Evolutionary conservation across 2,797 vertebrate species (phyloP), one percentile per base, ranked within the genome.

Genomic region (Orestias chungarensis): DNA sequence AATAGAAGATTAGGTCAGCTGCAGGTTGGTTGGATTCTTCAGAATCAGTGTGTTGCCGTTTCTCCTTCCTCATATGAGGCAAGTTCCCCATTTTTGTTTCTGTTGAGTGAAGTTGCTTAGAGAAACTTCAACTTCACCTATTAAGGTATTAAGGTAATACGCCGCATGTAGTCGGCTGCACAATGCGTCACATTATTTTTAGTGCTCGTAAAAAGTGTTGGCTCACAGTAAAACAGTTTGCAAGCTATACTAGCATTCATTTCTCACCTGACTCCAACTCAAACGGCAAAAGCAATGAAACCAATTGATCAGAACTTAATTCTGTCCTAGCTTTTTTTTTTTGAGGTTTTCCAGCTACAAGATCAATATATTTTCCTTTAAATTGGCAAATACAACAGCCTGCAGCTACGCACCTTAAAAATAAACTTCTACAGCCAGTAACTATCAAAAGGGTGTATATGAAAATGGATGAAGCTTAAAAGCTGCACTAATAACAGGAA

Each of bases 1-100:
- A 54, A 71, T 59, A 44, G 1, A 78, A 43, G 38, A 49, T 47
- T 17, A 27, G 29, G 23, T 31, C 47, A 25, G 62, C 43, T 73
- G 38, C 44, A 65, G 49, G 66, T 52, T 38, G 55, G 25, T 44
- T 46, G n/a, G 43, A 46, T 46, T 66, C 43, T 54, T 12, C 54
- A 27, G 49, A 54, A 67, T 70, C 29, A 42, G 59, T 47, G 42
- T 29, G 44, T 43, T 40, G 67, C 47, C 50, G 33, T 68, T 3
- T 68, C 14, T 75, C 79, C 59, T 38, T 62, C 64, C 70, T 82
- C 82, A 68, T 43, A 25, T 10, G 17, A 70, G 23, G 8, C 12
- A 50, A 33, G 38, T 20, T 8, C 3, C 18, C 12, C 29, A 62
- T 68, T 59, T 15, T 9, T 70, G 57, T 70, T 50, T 52, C 18